Evolutionary conservation across 2,888 invertebrate species (phyloP).

Genomic region (Diachrysia chrysitis): DNA sequence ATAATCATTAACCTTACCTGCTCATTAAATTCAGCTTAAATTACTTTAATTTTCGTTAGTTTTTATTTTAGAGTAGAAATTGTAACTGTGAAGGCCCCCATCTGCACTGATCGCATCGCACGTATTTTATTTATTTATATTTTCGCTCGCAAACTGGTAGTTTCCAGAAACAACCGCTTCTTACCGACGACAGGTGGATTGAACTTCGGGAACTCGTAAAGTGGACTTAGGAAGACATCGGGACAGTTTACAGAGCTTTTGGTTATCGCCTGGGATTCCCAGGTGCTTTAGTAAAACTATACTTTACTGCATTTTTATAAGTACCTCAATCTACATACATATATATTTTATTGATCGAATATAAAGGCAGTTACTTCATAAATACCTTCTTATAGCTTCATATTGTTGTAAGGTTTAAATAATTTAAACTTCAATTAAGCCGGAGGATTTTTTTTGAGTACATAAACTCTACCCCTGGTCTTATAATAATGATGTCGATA

Average conservation of each 20-base stretch:
- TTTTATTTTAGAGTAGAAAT: background rate
- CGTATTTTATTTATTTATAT: constrained; percentile 1
- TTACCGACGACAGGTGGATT: constrained; percentile 58
- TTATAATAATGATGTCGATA: no score
- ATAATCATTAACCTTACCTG: no score
- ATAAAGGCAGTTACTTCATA: no score
- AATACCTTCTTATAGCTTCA: no score
- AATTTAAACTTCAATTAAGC: no score
- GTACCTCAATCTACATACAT: no score
- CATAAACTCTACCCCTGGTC: no score
- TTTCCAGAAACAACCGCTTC: constrained; percentile 27
- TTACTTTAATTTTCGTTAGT: no score
- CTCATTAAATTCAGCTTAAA: no score
- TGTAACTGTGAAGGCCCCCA: background rate
- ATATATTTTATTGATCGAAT: background rate
- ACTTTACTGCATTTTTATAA: background rate
- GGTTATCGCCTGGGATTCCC: constrained; percentile 15
- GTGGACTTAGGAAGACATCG: constrained; percentile 62
- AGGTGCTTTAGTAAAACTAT: constrained; percentile 22
- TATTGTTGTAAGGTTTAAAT: no score
- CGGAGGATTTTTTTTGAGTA: no score
- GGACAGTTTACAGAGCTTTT: constrained; percentile 39
- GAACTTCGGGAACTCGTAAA: constrained; percentile 66
- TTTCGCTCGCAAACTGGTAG: constrained; percentile 3
- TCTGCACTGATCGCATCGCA: background rate